These are phyloP conservation scores for Clarias pachynema DNA, from an alignment of 2,797 vertebrate genomes.

Conservation along the genomic window DNA sequence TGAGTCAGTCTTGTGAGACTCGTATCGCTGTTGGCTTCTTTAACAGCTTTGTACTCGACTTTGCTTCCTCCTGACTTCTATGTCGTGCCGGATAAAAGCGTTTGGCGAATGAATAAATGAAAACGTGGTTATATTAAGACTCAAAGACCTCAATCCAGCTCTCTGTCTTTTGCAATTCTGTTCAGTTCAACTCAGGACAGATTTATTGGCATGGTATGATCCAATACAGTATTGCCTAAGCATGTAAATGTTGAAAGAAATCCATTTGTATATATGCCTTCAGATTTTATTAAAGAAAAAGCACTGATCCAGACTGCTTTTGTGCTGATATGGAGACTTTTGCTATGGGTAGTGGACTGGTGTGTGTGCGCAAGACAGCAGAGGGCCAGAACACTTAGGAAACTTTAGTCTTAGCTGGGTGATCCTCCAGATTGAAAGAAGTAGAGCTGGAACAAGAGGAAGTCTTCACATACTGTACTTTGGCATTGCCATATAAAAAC, in stretches of 20 bases:
- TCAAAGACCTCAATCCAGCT: neutral
- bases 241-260: neutral
- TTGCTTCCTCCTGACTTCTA: neutral
- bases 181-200: slow-evolving; percentile 2
- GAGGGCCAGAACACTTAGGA: neutral
- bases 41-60: slow-evolving; percentile 2
- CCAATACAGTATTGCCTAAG: neutral
- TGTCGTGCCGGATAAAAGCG: slow-evolving; percentile 1
- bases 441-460: neutral
- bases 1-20: neutral
- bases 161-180: neutral
- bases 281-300: neutral
- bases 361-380: too few relatives aligned
- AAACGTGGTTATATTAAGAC: neutral
- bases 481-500: neutral
- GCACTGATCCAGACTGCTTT: neutral
- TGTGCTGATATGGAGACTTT: neutral
- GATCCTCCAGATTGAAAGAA: neutral
- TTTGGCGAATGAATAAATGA: slow-evolving; percentile 24
- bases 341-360: neutral
- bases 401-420: neutral
- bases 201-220: neutral
- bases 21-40: neutral
- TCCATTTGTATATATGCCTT: neutral
- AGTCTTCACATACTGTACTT: neutral